Percentiles rank a stretch among this genome's conserved stretches.
Conservation (phyloP, 2,113 vertebrate species). For the Megaceryle torquata region DNA sequence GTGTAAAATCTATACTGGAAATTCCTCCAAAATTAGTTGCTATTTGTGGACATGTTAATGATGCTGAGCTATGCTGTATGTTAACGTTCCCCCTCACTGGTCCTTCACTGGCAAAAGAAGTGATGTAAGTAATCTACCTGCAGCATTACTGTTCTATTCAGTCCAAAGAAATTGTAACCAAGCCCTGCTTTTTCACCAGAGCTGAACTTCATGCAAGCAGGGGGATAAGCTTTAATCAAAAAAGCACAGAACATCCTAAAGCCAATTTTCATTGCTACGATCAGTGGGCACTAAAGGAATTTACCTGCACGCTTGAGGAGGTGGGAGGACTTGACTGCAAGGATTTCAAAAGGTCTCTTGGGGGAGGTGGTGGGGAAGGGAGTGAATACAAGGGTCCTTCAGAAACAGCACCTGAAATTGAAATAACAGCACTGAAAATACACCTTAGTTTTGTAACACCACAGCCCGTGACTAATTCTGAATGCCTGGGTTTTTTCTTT, state of each 20-base stretch:
- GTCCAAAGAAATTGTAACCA: neutral
- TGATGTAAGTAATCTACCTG: neutral
- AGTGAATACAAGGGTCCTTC: neutral
- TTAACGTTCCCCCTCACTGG: neutral
- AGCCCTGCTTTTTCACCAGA: neutral
- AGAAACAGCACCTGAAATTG: slow-evolving; percentile 51
- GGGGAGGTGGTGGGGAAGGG: slow-evolving; percentile 18
- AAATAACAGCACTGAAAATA: neutral
- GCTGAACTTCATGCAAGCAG: neutral
- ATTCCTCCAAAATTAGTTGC: neutral
- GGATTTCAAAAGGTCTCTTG: slow-evolving; percentile 53
- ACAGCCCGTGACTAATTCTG: neutral
- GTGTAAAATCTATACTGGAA: neutral
- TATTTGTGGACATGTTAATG: neutral
- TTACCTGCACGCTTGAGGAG: slow-evolving; percentile 69
- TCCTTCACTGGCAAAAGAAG: neutral
- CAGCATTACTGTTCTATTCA: neutral
- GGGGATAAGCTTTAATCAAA: neutral
- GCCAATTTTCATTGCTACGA: neutral
- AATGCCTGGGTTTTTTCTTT: neutral
- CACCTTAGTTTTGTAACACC: neutral
- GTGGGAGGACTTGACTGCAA: slow-evolving; percentile 31
- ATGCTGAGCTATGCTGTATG: neutral
- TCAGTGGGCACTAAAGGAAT: neutral
- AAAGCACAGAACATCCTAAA: neutral